Base-by-base conservation (phyloP, 1,140 invertebrate species). In the Plectus sambesii region DNA sequence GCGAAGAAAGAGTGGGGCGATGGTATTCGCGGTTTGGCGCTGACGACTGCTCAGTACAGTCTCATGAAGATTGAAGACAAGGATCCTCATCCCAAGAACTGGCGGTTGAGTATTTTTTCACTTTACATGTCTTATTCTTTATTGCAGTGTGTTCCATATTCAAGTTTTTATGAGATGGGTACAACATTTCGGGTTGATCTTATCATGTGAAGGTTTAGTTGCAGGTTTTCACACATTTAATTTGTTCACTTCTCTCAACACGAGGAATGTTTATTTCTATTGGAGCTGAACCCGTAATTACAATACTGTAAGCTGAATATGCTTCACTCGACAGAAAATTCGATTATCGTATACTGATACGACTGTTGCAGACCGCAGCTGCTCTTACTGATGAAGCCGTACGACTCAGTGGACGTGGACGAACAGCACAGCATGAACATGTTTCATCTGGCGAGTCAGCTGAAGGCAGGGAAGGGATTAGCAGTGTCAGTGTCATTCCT, bases 1-100 rank as follows among this genome's bases (percentile, higher is more conserved):
- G 93, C 94, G 46, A 92, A 98, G 71, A 97, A 98, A 69, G 94
- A 99, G 78, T 99, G 94, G 94, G 94, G 94, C 51, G 93, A 99
- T 78, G 94, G 93, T 40, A 88, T 98, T 49, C 78, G 90, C 29
- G 94, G 94, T 76, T 74, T 99, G 51, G 89, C 92, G 0, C 76
- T 99, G 26, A 94, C 87, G 1, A 93, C 93, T 2, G 94, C 94
- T 8, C 78, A 88, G 42, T 98, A 85, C 71, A 89, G 88, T 1
- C 72, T 99, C 2, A 67, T 69, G 63, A 58, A 62, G 38, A 65
- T 69, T 41, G 52, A 56, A 30, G 66, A 69, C 15, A 63, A 67
- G 35, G 61, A 64, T 19, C 49, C 61, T 25, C 64, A 65, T 52
- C 62, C 62, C 5, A 64, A 64, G 45, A 64, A 64, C 47, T 64